Evolutionary conservation across 2,113 vertebrate genomes (phyloP), one percentile per base, ranked within the genome.

Genomic region (Saiga tatarica): DNA sequence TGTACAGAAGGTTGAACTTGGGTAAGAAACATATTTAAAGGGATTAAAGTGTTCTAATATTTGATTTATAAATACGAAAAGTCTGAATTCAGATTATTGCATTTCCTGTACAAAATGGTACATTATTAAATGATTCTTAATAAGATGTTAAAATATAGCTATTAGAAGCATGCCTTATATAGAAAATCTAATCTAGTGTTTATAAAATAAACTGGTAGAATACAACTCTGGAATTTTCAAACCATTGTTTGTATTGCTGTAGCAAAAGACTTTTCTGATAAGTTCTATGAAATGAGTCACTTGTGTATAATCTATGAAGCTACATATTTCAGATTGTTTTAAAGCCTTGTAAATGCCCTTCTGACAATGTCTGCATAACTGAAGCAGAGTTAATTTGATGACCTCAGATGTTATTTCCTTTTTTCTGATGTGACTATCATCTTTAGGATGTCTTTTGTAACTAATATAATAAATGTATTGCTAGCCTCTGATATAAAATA

Each of bases 1-100:
- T 1, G 99, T 99, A 84, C 99, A 99, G 98, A 99, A 99, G 95
- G 93, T 99, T 10, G 99, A 99, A 50, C 98, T 98, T 91, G 99
- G 99, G 99, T 99, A 98, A 98, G 99, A 97, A 57, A 71, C 17
- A 42, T 30, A 82, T 93, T 71, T 84, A 42, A 90, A 82, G 59
- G 15, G 15, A 95, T 87, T 86, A 30, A 23, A 78, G 19, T 55
- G 11, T 87, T 83, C 6, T 90, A 50, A 60, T 94, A 85, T 36
- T 89, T 67, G 42, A 36, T 60, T 89, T 95, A 45, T 59, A 89
- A 92, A 86, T 86, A 94, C 5, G 21, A 94, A 88, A 53, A 96
- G 81, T 55, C n/a, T 76, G 39, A 97, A 92, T 89, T 96, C 36
- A 87, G 21, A 23, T 89, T 39, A 21, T 79, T 67, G 33, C 2